Evolutionary conservation across 2,888 invertebrate genomes (phyloP), one percentile per base, ranked within the genome.

Genomic region (Cordilura impudica): DNA sequence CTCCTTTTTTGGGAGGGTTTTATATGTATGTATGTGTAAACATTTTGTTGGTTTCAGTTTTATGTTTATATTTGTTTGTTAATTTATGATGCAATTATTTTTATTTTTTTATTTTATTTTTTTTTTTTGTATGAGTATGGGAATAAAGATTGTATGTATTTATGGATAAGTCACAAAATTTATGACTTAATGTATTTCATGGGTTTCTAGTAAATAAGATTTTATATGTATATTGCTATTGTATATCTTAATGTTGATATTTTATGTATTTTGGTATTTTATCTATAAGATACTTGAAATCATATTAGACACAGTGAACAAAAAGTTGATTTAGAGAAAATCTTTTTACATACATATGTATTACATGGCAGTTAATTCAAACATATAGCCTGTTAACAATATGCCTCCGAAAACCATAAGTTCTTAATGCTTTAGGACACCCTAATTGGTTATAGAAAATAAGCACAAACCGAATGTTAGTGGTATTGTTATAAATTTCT

Each of bases 1-100:
- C 3, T 54, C 10, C 21, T 19, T 56, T 21, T 60, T 63, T 7
- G 16, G 31, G 35, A 35, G 16, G 16, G 16, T 31, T 29, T 61
- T 49, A n/a, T n/a, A n/a, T n/a, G n/a, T n/a, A n/a, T 53, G 54
- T 43, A 72, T 35, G 16, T 58, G 29, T 51, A 35, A 31, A 31
- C 31, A 31, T 49, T 65, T 65, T 49, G 26, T 51, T 16, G 77
- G 66, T 69, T 61, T 54, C 54, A 75, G 31, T 51, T 76, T 69
- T 74, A 73, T 73, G 60, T 65, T 74, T 78, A 74, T 78, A 70
- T 78, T 78, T 74, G 74, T 70, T 66, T 79, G 70, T 74, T 79
- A 79, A 79, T 79, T 79, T 79, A 79, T 79, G 74, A 74, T 19
- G 74, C 74, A 79, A 79, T 79, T 79, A 79, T 79, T 79, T 74